Evolutionary conservation across 2,113 vertebrate species (phyloP).

Genomic region (Entelurus aequoreus): DNA sequence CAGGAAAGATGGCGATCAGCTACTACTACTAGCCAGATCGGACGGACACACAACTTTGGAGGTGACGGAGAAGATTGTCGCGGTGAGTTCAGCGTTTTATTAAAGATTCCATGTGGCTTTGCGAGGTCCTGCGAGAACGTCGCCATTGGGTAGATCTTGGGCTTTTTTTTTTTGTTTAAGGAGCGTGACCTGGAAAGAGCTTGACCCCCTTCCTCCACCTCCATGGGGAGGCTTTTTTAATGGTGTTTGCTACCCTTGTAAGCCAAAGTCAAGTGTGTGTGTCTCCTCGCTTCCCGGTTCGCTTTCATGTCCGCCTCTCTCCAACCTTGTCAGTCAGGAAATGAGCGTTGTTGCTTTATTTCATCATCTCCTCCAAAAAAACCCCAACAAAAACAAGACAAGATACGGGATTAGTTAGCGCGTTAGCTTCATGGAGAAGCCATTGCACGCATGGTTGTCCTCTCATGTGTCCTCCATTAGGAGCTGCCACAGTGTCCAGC

Average conservation of each 20-base stretch:
- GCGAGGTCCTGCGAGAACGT: conserved; percentile 67
- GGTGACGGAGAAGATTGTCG: conserved; percentile 71
- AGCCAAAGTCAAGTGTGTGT: conserved; percentile 70
- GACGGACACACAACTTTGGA: conserved; percentile 87
- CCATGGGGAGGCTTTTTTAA: conserved; percentile 37
- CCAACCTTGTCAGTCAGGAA: conserved; percentile 60
- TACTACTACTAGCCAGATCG: conserved; percentile 94
- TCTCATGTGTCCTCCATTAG: conserved; percentile 73
- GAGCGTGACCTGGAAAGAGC: conserved; percentile 79
- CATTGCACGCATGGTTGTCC: conserved; percentile 82
- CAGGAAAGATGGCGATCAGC: conserved; percentile 97
- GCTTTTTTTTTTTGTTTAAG: conserved; percentile 20
- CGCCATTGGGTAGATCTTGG: conserved; percentile 64
- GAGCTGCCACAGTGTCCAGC: conserved; percentile 64
- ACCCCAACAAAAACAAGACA: background rate
- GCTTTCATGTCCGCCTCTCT: conserved; percentile 54
- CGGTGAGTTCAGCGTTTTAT: conserved; percentile 66
- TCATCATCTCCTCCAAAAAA: background rate
- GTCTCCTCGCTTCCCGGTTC: conserved; percentile 56
- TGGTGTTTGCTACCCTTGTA: conserved; percentile 40
- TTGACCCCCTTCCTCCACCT: conserved; percentile 41
- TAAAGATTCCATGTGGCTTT: conserved; percentile 53
- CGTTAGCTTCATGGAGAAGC: conserved; percentile 81
- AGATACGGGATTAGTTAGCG: conserved; percentile 31
- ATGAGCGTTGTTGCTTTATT: conserved; percentile 47